These are phyloP conservation scores for Scomberomorus guttatus DNA, from an alignment of 2,797 vertebrate genomes.

Conservation along the genomic window DNA sequence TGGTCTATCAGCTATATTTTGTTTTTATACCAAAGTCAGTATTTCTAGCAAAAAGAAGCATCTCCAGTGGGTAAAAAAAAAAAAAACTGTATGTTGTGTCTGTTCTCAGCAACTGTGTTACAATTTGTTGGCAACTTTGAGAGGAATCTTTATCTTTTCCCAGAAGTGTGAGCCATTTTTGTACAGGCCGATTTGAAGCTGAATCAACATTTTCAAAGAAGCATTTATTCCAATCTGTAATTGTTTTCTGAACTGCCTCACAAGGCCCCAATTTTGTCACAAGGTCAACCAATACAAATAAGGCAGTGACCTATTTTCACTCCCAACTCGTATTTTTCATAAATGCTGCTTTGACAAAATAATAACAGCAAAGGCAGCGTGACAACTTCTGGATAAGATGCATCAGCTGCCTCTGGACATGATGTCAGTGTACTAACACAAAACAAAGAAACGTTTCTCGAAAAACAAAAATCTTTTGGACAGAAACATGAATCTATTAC, in stretches of 20 bases:
- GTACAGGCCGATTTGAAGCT: constrained; percentile 11
- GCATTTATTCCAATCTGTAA: constrained; percentile 38
- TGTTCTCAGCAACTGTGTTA: constrained; percentile 33
- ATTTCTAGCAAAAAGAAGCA: constrained; percentile 39
- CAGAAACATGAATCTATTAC: constrained; percentile 56
- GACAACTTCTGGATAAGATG: constrained; percentile 31
- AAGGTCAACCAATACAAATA: constrained; percentile 53
- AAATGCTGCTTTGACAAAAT: constrained; percentile 43
- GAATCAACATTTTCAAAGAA: constrained; percentile 39
- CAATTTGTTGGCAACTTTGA: constrained; percentile 30
- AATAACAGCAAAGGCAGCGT: constrained; percentile 43
- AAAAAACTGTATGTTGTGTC: constrained; percentile 20
- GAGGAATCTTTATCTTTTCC: constrained; percentile 47
- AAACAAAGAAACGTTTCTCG: constrained; percentile 26
- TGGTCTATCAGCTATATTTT: constrained; percentile 63
- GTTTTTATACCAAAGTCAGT: constrained; percentile 55
- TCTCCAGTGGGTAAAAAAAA: constrained; percentile 29
- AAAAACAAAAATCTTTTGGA: constrained; percentile 59
- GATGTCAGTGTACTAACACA: constrained; percentile 39
- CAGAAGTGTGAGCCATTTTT: constrained; percentile 36
- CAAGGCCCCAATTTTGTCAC: constrained; percentile 21
- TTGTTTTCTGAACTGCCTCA: constrained; percentile 41
- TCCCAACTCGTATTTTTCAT: constrained; percentile 19
- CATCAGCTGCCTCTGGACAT: constrained; percentile 41
- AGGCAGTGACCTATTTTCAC: constrained; percentile 39